Evolutionary conservation across 2,888 invertebrate species (phyloP).

Genomic region (Latheticus oryzae): DNA sequence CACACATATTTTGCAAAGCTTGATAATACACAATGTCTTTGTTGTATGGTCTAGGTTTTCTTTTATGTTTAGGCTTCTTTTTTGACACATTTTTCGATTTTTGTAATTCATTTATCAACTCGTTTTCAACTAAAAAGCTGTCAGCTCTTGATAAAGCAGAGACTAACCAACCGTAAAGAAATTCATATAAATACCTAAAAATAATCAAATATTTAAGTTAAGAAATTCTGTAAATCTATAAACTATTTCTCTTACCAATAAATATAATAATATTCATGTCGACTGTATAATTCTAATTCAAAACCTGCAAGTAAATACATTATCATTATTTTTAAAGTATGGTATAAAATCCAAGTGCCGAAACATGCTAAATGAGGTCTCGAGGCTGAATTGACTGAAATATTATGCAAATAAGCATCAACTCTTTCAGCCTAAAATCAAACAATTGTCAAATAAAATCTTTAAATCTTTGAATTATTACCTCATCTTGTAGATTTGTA

Average conservation of each 20-base stretch:
- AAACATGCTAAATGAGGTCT: slow-evolving; percentile 85
- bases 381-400: slow-evolving; percentile 75
- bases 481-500: slow-evolving; percentile 92
- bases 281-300: slow-evolving; percentile 94
- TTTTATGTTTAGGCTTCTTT: slow-evolving; percentile 74
- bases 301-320: slow-evolving; percentile 94
- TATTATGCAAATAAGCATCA: slow-evolving; percentile 82
- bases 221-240: neutral
- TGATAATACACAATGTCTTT: slow-evolving; percentile 90
- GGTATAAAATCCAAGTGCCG: slow-evolving; percentile 95
- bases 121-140: slow-evolving; percentile 79
- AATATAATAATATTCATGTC: slow-evolving; percentile 96
- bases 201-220: slow-evolving; percentile 31
- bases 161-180: slow-evolving; percentile 92
- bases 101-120: slow-evolving; percentile 65
- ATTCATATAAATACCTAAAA: slow-evolving; percentile 89
- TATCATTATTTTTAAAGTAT: slow-evolving; percentile 92
- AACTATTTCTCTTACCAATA: slow-evolving; percentile 93
- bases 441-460: neutral
- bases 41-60: slow-evolving; percentile 77
- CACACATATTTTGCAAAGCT: slow-evolving; percentile 93
- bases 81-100: slow-evolving; percentile 69
- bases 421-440: slow-evolving; percentile 84
- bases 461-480: slow-evolving; percentile 55
- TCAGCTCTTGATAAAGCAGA: slow-evolving; percentile 92